Base-by-base conservation (phyloP, 2,888 invertebrate genomes). In the Dynastes maya region DNA sequence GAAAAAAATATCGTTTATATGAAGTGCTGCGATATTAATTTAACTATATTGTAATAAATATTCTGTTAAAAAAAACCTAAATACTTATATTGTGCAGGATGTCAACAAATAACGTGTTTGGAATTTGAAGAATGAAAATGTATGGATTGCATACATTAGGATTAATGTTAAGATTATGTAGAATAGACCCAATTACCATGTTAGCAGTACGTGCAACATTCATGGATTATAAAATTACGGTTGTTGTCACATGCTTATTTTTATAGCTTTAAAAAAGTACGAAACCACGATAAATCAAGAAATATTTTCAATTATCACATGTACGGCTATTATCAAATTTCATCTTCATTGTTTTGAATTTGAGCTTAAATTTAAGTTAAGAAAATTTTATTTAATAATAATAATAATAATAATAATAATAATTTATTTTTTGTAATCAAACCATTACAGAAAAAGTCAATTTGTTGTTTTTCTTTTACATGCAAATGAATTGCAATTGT, bases 1-100 rank as follows among this genome's bases (percentile, higher is more conserved):
- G 78, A 58, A 80, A 81, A 55, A 80, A 79, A 77, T 40, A 79
- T 55, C 32, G n/a, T 71, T 37, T 71, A 49, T 70, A 70, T 29
- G 58, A 61, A 22, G 37, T 16, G 2, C 64, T 11, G 32, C 32
- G 29, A 64, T 64, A 29, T 11, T 64, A 6, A 2, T 45, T 9
- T 11, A 45, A 45, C 9, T 8, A 45, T 9, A 1, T 2, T 9
- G 1, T 16, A 53, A 53, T 8, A 53, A 11, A 29, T n/a, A 32
- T 13, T 63, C 6, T 27, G 27, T 63, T 22, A 22, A 22, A 27
- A 5, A 27, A 5, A 27, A 1, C 29, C 4, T 29, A 29, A 64
- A 29, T 64, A 29, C 29, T 11, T 32, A 9, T 32, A 64, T 11
- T 32, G 5, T 51, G 11, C 27, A 11, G 9, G 8, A 11, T 27